These are phyloP conservation scores for Cryptops parisi DNA, from an alignment of 2,888 invertebrate genomes.

Conservation along the genomic window DNA sequence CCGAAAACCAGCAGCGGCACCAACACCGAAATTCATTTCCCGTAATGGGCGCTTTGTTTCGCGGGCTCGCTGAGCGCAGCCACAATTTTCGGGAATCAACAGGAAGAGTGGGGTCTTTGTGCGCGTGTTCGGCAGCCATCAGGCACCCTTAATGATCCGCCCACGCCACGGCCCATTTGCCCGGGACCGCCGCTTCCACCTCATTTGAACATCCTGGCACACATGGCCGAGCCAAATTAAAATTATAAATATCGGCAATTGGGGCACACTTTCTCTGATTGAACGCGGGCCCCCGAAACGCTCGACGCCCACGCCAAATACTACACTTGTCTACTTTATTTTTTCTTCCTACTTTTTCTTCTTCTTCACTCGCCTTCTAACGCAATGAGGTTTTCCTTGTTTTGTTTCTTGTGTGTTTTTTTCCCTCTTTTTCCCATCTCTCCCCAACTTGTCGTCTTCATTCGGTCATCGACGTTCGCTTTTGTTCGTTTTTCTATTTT, in stretches of 20 bases:
- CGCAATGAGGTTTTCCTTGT: too few relatives aligned
- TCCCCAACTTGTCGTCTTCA: too few relatives aligned
- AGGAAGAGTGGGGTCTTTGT: slow-evolving; percentile 2
- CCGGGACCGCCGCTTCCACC: slow-evolving; percentile 8
- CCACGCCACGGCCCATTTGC: slow-evolving; percentile 15
- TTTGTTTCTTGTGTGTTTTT: too few relatives aligned
- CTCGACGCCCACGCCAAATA: too few relatives aligned
- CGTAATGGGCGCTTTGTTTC: slow-evolving; percentile 2
- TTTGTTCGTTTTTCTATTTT: too few relatives aligned
- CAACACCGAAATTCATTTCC: background rate
- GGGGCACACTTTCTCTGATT: background rate
- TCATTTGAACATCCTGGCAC: slow-evolving; percentile 1
- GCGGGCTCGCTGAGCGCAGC: background rate
- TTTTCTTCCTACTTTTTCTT: background rate
- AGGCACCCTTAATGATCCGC: slow-evolving; percentile 12
- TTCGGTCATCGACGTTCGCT: too few relatives aligned
- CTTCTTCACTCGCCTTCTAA: background rate
- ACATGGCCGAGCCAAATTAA: background rate
- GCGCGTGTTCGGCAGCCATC: slow-evolving; percentile 14
- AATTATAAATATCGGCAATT: slow-evolving; percentile 6
- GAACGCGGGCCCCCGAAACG: too few relatives aligned
- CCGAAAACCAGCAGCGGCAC: background rate
- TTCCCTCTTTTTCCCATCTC: too few relatives aligned
- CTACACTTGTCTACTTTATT: background rate
- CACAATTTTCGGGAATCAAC: slow-evolving; percentile 3